Evolutionary conservation across 2,797 vertebrate genomes (phyloP).

Genomic region (Salmo trutta): DNA sequence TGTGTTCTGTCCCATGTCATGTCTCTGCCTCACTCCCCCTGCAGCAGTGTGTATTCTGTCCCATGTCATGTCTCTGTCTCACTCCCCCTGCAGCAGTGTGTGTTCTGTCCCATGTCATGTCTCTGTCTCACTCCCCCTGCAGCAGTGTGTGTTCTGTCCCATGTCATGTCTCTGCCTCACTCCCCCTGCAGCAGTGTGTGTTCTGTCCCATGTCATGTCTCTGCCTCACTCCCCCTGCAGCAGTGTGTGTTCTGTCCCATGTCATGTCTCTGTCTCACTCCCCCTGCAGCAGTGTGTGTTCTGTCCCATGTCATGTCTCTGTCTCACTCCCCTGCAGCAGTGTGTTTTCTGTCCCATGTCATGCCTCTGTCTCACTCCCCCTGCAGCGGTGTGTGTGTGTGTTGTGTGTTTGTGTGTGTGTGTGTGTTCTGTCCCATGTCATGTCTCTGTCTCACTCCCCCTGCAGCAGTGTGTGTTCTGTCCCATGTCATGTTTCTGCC

Average conservation of each 20-base stretch:
- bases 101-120: background rate
- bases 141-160: background rate
- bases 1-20: too few relatives aligned
- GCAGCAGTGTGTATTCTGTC: too few relatives aligned
- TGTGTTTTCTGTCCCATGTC: too few relatives aligned
- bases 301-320: too few relatives aligned
- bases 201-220: too few relatives aligned
- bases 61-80: background rate
- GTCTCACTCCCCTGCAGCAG: background rate
- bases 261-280: background rate
- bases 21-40: too few relatives aligned
- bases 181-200: background rate
- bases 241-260: background rate
- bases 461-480: conserved; percentile 1
- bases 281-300: background rate
- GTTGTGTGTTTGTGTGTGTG: too few relatives aligned
- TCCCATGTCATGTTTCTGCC: too few relatives aligned
- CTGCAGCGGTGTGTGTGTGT: conserved; percentile 5
- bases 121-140: background rate
- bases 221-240: background rate
- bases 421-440: background rate
- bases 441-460: background rate
- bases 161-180: background rate
- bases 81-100: background rate
- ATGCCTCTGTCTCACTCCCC: background rate